Evolutionary conservation across 2,797 vertebrate genomes (phyloP), one percentile per base, ranked within the genome.

Genomic region (Lacerta bilineata): DNA sequence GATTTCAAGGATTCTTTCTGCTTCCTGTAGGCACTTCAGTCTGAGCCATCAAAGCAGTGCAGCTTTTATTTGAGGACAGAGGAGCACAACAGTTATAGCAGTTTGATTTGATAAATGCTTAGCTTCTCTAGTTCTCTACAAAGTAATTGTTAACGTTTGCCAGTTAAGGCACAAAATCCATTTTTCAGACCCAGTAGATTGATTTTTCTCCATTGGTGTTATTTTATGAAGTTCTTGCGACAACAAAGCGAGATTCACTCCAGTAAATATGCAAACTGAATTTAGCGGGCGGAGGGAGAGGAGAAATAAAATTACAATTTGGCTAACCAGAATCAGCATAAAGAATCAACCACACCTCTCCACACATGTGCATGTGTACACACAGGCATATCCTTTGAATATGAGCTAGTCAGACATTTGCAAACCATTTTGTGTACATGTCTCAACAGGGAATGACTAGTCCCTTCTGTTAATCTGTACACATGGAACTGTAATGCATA

Each of bases 41-140:
- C 15, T 81, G 43, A 88, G 59, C n/a, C 74, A 29, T 43, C 85
- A 76, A 41, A 91, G 46, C 27, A 64, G 20, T 36, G 83, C 10
- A 69, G 68, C 89, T 88, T 50, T 85, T 91, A 39, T 83, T 89
- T 83, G 90, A 90, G 88, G 18, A 1, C 17, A 90, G 86, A 88
- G 0, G n/a, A 1, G 33, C 33, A 80, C 61, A 69, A 86, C 43
- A 59, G 17, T 25, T 61, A 59, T 5, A 46, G 33, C 33, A 64
- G 27, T 80, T 72, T 71, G 78, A 87, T 74, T 74, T 59, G 33
- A 55, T 61, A 87, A 87, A 74, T 29, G 27, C 10, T 9, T 18
- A 71, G 9, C n/a, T 39, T 64, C 33, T 81, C 4, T 80, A 84
- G n/a, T 36, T 27, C 11, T 72, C 18, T 61, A 15, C 50, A 39